These are phyloP conservation scores for Struthidea cinerea DNA, from an alignment of 2,113 vertebrate species.

Conservation along the genomic window DNA sequence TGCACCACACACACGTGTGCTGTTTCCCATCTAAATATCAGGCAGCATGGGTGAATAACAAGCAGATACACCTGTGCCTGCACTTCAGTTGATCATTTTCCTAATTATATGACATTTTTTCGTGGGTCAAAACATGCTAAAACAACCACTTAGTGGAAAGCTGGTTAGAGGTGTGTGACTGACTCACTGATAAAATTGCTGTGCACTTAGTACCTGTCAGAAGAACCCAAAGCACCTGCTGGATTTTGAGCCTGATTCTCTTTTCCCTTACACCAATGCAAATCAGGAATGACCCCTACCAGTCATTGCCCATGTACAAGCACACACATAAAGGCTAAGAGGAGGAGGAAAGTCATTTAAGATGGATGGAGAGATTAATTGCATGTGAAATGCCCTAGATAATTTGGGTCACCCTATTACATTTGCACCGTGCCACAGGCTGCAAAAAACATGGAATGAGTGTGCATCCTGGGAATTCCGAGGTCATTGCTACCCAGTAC, in stretches of 20 bases:
- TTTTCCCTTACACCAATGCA: background rate
- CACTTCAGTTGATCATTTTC: constrained; percentile 6
- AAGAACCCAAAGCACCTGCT: background rate
- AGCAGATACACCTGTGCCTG: background rate
- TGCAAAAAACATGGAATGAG: background rate
- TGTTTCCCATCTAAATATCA: background rate
- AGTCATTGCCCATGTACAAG: background rate
- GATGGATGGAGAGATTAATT: background rate
- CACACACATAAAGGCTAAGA: background rate
- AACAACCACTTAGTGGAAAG: background rate
- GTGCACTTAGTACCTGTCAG: background rate
- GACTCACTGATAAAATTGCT: background rate
- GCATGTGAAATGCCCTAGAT: background rate
- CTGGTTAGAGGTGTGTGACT: background rate
- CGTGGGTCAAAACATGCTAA: background rate
- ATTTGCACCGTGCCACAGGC: background rate
- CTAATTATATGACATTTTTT: constrained; percentile 7
- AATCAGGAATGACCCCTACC: background rate
- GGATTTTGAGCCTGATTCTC: background rate
- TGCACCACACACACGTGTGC: background rate
- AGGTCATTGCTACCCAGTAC: background rate
- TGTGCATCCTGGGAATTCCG: background rate
- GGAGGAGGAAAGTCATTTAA: background rate
- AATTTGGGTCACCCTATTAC: background rate
- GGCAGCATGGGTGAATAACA: background rate